A percentile compares a stretch with the other conserved stretches of the same genome.
Evolutionary conservation across 92 coral and sea anemone species (phyloP).

Genomic region (Epizoanthus fatuus): DNA sequence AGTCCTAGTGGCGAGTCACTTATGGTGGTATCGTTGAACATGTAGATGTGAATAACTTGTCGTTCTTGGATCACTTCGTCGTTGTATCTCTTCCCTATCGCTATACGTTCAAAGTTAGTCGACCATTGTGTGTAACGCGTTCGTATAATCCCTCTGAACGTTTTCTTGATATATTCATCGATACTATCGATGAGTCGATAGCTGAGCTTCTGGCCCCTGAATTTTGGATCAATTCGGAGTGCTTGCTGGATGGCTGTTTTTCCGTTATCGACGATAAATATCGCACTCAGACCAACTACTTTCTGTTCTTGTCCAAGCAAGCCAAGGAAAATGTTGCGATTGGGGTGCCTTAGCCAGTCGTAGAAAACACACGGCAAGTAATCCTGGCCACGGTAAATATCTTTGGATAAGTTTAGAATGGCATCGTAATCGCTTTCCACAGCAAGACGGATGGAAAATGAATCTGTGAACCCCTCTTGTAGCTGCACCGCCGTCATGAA

Average conservation of each 20-base stretch:
- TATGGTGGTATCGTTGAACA: slow-evolving; percentile 40
- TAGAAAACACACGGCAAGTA: slow-evolving; percentile 83
- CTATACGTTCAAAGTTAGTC: slow-evolving; percentile 84
- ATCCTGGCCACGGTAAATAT: slow-evolving; percentile 87
- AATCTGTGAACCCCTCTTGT: too few species aligned
- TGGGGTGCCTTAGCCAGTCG: slow-evolving; percentile 74
- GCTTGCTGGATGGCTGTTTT: slow-evolving; percentile 86
- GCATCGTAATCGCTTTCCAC: slow-evolving; percentile 67
- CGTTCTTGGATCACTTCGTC: slow-evolving; percentile 81
- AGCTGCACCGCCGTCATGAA: too few species aligned
- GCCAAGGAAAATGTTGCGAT: slow-evolving; percentile 78
- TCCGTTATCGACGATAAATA: slow-evolving; percentile 82
- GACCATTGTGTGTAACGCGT: slow-evolving; percentile 92
- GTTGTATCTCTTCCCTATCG: slow-evolving; percentile 82
- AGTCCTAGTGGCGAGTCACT: slow-evolving; percentile 23
- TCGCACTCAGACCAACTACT: slow-evolving; percentile 83
- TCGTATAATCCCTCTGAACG: slow-evolving; percentile 70
- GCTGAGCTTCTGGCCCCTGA: slow-evolving; percentile 85
- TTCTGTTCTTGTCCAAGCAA: slow-evolving; percentile 43
- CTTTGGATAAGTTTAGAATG: slow-evolving; percentile 79
- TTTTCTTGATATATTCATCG: slow-evolving; percentile 69
- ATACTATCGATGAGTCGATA: slow-evolving; percentile 74
- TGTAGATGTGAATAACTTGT: slow-evolving; percentile 77
- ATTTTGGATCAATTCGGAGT: slow-evolving; percentile 83
- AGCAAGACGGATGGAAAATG: slow-evolving; percentile 59